Conservation (phyloP, 2,113 vertebrate species). For the Phaethon lepturus region DNA sequence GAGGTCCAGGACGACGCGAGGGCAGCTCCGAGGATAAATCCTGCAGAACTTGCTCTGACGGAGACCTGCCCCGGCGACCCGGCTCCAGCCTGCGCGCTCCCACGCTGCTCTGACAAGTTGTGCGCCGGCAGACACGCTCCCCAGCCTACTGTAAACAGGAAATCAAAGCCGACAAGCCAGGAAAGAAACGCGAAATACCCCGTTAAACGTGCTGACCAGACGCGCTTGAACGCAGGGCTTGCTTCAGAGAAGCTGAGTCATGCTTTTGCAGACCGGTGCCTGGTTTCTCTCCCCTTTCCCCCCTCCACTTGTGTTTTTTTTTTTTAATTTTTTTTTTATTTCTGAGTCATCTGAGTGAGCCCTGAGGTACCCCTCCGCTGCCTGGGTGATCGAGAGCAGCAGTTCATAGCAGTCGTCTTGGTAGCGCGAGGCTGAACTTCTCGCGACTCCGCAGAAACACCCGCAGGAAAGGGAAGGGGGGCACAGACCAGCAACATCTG, state of each 20-base stretch:
- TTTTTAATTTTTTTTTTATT: not conserved
- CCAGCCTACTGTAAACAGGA: not conserved
- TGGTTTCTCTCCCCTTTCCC: not conserved
- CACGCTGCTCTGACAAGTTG: not conserved
- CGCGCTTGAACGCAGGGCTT: not conserved
- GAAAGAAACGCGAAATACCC: not conserved
- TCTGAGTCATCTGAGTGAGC: constrained; percentile 74
- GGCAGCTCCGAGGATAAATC: not conserved
- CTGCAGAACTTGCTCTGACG: not conserved
- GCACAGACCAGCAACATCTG: not conserved
- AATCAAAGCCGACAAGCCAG: not conserved
- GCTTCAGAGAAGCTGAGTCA: constrained; percentile 53
- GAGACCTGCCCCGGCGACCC: not conserved
- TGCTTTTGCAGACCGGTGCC: not conserved
- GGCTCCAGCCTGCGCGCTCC: not conserved
- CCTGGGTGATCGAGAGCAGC: not conserved
- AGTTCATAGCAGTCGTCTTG: not conserved
- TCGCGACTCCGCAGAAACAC: not conserved
- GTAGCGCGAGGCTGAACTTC: not conserved
- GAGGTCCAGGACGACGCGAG: not conserved
- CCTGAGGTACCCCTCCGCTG: not conserved
- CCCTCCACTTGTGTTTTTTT: too few relatives aligned
- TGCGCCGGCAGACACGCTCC: not conserved
- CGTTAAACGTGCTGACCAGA: not conserved
- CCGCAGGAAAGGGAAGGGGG: not conserved